Conservation (phyloP, 2,113 vertebrate species). For the Bombycilla garrulus region DNA sequence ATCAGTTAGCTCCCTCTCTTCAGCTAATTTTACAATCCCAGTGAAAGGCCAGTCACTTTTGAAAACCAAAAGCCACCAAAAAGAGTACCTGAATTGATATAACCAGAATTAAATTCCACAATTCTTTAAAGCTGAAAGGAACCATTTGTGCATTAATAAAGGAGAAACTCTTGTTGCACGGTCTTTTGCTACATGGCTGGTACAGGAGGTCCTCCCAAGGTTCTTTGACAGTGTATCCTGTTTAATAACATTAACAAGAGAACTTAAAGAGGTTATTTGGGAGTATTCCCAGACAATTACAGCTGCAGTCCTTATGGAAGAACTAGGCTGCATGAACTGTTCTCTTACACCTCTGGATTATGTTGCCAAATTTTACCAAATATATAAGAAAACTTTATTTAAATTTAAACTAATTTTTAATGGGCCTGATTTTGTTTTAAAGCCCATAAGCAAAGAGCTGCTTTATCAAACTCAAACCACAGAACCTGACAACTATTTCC, state of each 20-base stretch:
- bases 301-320: neutral
- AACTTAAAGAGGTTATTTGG: neutral
- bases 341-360: neutral
- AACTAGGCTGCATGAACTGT: neutral
- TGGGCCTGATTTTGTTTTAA: neutral
- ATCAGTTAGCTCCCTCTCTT: neutral
- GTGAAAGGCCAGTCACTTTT: neutral
- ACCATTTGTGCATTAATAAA: neutral
- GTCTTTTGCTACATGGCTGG: neutral
- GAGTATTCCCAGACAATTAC: neutral
- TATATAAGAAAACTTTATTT: neutral
- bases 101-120: neutral
- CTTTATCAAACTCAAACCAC: neutral
- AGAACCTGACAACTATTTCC: neutral
- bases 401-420: neutral
- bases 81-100: neutral
- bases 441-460: neutral
- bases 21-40: neutral
- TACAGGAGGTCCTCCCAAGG: neutral
- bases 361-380: neutral
- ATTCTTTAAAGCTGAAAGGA: neutral
- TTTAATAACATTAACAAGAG: neutral
- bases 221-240: neutral
- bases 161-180: neutral
- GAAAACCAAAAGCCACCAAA: neutral